phyloP scores from a whole-genome alignment of 1,140 invertebrate genomes.

The Tetranychus urticae region DNA sequence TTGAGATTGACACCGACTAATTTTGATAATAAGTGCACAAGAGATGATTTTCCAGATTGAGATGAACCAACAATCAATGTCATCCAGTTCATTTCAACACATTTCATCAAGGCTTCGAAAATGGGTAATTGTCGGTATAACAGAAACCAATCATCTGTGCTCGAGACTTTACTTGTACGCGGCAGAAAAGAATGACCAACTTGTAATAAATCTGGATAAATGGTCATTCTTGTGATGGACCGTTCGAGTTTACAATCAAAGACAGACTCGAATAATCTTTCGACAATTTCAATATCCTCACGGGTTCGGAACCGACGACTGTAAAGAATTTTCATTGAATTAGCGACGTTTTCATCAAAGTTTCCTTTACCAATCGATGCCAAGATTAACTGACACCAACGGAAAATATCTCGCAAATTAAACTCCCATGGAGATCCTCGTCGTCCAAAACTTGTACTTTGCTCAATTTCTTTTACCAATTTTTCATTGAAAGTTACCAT shows the following conservation, averaged over 20 bases:
- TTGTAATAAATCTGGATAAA: conserved; percentile 15
- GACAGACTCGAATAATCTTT: conserved; percentile 30
- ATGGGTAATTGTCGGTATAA: conserved; percentile 32
- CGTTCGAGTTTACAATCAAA: conserved; percentile 23
- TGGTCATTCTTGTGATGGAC: conserved; percentile 8
- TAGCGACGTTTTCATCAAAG: background rate
- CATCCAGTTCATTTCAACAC: conserved; percentile 74
- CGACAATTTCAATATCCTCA: conserved; percentile 39
- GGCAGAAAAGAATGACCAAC: conserved; percentile 17
- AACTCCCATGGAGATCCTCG: conserved; percentile 78
- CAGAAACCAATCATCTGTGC: conserved; percentile 30
- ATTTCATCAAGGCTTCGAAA: conserved; percentile 49
- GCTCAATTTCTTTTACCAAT: conserved; percentile 35
- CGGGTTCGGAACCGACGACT: conserved; percentile 47
- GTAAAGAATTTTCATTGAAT: conserved; percentile 37
- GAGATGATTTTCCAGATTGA: conserved; percentile 53
- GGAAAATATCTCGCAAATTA: conserved; percentile 76
- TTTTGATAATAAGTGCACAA: conserved; percentile 48
- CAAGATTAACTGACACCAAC: conserved; percentile 54
- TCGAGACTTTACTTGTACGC: conserved; percentile 6
- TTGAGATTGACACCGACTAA: conserved; percentile 45
- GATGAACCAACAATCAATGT: conserved; percentile 53
- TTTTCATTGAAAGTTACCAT: conserved; percentile 60
- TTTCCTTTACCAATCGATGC: conserved; percentile 15
- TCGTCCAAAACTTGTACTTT: conserved; percentile 35